Evolutionary conservation across 2,888 invertebrate genomes (phyloP).

Genomic region (Smittia sp.): DNA sequence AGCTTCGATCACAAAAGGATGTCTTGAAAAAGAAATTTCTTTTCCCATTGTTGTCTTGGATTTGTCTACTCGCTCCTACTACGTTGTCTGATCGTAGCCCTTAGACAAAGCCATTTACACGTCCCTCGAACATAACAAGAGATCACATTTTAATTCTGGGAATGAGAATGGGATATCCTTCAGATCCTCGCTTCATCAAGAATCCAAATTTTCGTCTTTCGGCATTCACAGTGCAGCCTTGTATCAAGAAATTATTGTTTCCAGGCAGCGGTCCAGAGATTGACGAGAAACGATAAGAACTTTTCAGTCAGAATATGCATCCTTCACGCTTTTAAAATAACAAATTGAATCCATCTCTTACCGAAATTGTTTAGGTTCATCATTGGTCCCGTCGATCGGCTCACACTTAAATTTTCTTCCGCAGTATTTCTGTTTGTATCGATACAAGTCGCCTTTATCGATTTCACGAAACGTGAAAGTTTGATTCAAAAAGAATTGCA

Average conservation of each 20-base stretch:
- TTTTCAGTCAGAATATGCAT: too few relatives aligned
- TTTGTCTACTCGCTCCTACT: constrained; percentile 12
- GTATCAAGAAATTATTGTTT: constrained; percentile 24
- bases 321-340: too few relatives aligned
- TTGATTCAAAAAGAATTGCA: neutral
- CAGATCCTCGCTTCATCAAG: neutral
- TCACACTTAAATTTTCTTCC: too few relatives aligned
- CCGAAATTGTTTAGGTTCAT: too few relatives aligned
- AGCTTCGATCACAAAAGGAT: constrained; percentile 5
- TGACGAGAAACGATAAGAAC: too few relatives aligned
- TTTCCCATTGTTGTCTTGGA: constrained; percentile 8
- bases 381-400: too few relatives aligned
- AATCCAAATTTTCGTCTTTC: constrained; percentile 13
- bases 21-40: constrained; percentile 19
- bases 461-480: neutral
- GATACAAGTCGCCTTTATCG: too few relatives aligned
- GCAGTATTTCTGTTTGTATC: too few relatives aligned
- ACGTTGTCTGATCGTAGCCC: constrained; percentile 5
- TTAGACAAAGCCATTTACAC: constrained; percentile 32
- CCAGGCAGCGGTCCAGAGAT: neutral
- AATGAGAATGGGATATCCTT: constrained; percentile 37
- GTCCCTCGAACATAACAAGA: constrained; percentile 6
- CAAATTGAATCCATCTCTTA: too few relatives aligned
- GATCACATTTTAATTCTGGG: constrained; percentile 37
- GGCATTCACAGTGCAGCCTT: neutral